phyloP scores from a whole-genome alignment of 2,113 vertebrate species.

The Nothobranchius kuhntae region DNA sequence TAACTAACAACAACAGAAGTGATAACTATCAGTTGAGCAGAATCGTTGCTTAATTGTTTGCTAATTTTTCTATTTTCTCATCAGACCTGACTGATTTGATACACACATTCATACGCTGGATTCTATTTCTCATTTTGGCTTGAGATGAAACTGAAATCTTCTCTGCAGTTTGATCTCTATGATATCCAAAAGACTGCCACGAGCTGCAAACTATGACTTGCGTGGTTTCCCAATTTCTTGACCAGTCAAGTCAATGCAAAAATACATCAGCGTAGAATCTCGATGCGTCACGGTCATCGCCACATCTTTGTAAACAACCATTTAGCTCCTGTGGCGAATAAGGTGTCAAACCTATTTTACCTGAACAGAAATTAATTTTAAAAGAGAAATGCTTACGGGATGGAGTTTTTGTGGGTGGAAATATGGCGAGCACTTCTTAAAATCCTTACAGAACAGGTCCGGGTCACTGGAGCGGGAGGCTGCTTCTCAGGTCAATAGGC shows the following conservation, averaged over 20 bases:
- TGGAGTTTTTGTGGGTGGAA: slow-evolving; percentile 17
- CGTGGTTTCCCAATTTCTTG: background rate
- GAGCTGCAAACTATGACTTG: background rate
- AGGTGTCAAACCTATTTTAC: slow-evolving; percentile 25
- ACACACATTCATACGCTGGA: no score
- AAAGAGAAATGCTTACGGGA: slow-evolving; percentile 25
- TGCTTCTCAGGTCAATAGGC: slow-evolving; percentile 55
- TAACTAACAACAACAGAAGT: no score
- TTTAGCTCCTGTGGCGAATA: slow-evolving; percentile 18
- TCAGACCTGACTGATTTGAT: no score
- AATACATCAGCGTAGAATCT: no score
- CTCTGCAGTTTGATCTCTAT: background rate
- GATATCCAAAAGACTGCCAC: background rate
- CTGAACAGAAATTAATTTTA: slow-evolving; percentile 12
- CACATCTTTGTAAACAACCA: background rate
- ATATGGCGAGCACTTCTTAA: slow-evolving; percentile 21
- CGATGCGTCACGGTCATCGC: no score
- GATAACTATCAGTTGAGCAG: no score
- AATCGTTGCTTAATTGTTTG: no score
- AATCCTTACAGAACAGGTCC: slow-evolving; percentile 27
- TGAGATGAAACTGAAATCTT: no score
- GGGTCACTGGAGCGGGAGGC: slow-evolving; percentile 37
- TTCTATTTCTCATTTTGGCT: no score
- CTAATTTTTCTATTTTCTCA: no score
- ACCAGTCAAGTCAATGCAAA: no score